Base-by-base conservation (phyloP, 2,113 vertebrate species). In the Ahaetulla prasina region DNA sequence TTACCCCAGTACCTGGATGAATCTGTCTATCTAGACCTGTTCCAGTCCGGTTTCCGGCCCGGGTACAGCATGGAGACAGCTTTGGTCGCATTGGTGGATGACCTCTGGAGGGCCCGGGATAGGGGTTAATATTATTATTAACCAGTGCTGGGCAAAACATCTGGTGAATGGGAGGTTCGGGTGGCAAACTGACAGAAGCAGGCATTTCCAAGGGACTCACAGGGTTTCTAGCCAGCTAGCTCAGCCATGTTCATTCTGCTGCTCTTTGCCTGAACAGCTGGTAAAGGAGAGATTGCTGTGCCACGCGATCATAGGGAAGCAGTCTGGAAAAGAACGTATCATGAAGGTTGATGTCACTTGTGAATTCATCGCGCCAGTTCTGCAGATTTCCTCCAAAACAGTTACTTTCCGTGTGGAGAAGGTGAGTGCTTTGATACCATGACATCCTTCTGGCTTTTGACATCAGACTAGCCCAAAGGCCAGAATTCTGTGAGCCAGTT, bases 211-310 rank as follows among this genome's bases (percentile, higher is more conserved):
- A 49, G 74, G n/a, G 1, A 12, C 84, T 23, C 45, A 85, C 1
- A 23, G 10, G 22, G 18, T 49, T 27, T 49, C 14, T 86, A 25
- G 2, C 85, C 3, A 11, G 6, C 12, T 86, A 25, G 85, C 45
- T 86, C 5, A 86, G 43, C 12, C 45, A 6, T 7, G 3, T 52
- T n/a, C 49, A 53, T 87, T 52, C 30, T 53, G 30, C 47, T 43
- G 25, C 50, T 18, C 94, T 57, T 92, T 27, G 0, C 94, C 49
- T 11, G 0, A 3, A 0, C 96, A 99, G 99, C 87, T 96, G 14
- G 98, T 98, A 49, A 97, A 53, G 57, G 98, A 99, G 92, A 95
- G 95, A 63, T 96, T 99, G 90, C 91, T 98, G 18, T 99, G 99
- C 91, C 96, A 97, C 0, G 97, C 97, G 43, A 60, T 97, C 0